phyloP scores from a whole-genome alignment of 2,888 invertebrate species.

The Ecdyonurus torrentis region DNA sequence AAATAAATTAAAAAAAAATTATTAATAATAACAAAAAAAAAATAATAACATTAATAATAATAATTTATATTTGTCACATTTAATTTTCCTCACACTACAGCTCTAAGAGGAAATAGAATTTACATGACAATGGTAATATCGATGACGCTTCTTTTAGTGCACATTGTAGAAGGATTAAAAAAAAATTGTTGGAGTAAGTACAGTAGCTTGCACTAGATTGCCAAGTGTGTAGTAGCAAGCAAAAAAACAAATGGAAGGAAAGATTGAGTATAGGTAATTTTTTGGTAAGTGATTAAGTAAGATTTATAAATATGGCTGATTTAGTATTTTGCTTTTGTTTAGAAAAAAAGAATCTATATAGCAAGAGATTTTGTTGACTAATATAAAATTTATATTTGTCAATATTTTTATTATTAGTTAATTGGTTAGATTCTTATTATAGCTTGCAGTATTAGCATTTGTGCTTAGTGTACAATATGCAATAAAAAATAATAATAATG shows the following conservation, averaged over 20 bases:
- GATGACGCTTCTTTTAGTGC: not conserved
- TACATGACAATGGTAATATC: not conserved
- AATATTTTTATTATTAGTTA: not conserved
- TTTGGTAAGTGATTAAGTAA: no score
- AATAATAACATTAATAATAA: no score
- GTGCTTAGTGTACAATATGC: not conserved
- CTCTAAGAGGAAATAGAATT: not conserved
- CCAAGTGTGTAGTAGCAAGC: not conserved
- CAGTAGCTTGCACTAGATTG: not conserved
- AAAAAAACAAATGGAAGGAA: not conserved
- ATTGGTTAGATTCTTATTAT: not conserved
- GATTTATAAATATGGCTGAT: no score
- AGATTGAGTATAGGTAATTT: no score
- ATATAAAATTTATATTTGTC: not conserved
- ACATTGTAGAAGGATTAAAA: not conserved
- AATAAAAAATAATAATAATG: no score
- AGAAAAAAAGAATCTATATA: not conserved
- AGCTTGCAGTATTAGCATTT: not conserved
- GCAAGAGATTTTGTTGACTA: not conserved
- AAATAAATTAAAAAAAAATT: no score
- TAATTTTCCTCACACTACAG: not conserved
- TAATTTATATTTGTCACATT: not conserved
- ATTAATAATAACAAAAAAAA: no score
- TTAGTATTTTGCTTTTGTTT: not conserved
- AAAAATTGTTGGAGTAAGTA: no score